Percentiles rank a stretch among this genome's conserved stretches.
phyloP scores from a whole-genome alignment of 1,140 invertebrate species.

The Pectinophora gossypiella region DNA sequence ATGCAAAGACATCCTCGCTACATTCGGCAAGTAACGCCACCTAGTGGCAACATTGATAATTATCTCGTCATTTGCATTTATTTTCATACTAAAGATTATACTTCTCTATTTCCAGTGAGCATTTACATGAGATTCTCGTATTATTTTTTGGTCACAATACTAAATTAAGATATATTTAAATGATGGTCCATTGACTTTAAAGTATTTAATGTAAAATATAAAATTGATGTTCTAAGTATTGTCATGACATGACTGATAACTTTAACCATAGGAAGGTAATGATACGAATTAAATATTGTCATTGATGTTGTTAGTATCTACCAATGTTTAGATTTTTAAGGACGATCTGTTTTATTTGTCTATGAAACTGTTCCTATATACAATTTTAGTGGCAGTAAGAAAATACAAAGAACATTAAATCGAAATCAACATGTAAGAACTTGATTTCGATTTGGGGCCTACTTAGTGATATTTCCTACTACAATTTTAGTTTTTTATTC shows the following conservation, averaged over 20 bases:
- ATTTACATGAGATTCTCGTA: not conserved
- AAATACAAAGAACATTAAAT: too few species aligned
- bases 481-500: too few species aligned
- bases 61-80: conserved; percentile 32
- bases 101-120: not conserved
- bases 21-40: conserved; percentile 51
- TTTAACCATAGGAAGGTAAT: not conserved
- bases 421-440: too few species aligned
- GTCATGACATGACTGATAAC: not conserved
- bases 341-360: not conserved
- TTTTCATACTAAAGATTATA: conserved; percentile 14
- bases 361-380: not conserved
- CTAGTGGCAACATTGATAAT: not conserved
- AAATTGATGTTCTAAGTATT: not conserved
- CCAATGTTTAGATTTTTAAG: too few species aligned
- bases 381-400: too few species aligned
- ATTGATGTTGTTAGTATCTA: too few species aligned
- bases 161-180: not conserved
- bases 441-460: too few species aligned
- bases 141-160: conserved; percentile 9
- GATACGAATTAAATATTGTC: not conserved
- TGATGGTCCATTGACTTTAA: conserved; percentile 8
- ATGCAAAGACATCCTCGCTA: conserved; percentile 77
- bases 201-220: not conserved
- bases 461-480: too few species aligned